phyloP scores from a whole-genome alignment of 2,113 vertebrate genomes.

The Centropus bengalensis region DNA sequence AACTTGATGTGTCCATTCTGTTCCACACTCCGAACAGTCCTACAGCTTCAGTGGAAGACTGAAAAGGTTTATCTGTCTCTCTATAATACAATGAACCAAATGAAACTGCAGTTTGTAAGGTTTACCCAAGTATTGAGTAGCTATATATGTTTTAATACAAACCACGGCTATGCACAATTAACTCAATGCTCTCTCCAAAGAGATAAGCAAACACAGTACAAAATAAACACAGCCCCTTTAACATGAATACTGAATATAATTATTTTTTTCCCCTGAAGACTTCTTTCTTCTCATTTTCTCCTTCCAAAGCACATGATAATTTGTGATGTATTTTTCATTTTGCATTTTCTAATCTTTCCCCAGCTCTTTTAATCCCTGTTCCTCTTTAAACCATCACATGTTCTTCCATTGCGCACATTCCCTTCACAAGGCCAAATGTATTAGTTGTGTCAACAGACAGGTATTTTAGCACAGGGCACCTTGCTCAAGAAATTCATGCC shows the following conservation, averaged over 20 bases:
- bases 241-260: not conserved
- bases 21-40: not conserved
- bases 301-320: not conserved
- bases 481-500: constrained; percentile 18
- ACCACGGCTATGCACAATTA: not conserved
- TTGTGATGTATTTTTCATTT: not conserved
- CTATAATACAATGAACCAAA: not conserved
- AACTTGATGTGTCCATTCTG: not conserved
- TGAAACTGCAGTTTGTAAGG: not conserved
- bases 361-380: not conserved
- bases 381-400: not conserved
- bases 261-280: accelerated
- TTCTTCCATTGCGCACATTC: not conserved
- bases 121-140: not conserved
- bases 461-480: not conserved
- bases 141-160: not conserved
- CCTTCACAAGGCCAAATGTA: not conserved
- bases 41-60: not conserved
- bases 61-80: not conserved
- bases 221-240: not conserved
- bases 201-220: not conserved
- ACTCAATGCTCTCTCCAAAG: not conserved
- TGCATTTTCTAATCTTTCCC: not conserved
- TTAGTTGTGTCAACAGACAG: not conserved
- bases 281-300: not conserved